phyloP scores from a whole-genome alignment of 2,888 invertebrate genomes.

The Sphinx pinastri region DNA sequence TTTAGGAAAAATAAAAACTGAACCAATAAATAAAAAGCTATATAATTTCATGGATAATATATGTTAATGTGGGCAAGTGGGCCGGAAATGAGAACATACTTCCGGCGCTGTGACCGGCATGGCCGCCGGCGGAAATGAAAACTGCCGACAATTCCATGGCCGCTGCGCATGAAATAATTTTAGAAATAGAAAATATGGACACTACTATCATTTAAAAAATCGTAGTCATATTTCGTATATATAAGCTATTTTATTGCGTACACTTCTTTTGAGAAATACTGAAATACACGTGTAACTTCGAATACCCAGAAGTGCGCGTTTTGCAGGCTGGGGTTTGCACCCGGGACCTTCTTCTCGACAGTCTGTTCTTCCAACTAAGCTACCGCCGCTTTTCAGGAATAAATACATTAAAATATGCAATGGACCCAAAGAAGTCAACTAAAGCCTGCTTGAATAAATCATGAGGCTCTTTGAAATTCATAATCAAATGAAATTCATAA shows the following conservation, averaged over 20 bases:
- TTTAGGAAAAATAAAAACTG: too few species aligned
- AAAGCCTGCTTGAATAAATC: not conserved
- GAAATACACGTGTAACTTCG: too few species aligned
- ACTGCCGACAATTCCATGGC: conserved; percentile 5
- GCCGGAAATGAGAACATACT: conserved; percentile 6
- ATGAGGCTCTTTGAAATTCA: conserved; percentile 9
- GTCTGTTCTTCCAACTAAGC: too few species aligned
- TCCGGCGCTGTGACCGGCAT: not conserved
- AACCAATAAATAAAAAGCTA: not conserved
- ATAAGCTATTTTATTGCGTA: too few species aligned
- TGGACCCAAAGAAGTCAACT: not conserved
- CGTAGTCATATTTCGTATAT: too few species aligned
- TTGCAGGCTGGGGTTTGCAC: too few species aligned
- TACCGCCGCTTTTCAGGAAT: not conserved
- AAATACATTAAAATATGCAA: not conserved
- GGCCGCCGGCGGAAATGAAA: conserved; percentile 12
- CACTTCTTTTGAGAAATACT: too few species aligned
- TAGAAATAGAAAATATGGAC: not conserved
- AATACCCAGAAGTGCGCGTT: too few species aligned
- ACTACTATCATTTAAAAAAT: too few species aligned
- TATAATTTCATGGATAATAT: not conserved
- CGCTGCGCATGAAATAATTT: not conserved
- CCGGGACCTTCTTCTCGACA: too few species aligned
- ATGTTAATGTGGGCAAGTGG: conserved; percentile 15
- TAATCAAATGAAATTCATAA: conserved; percentile 11